These are phyloP conservation scores for Lacerta viridis DNA, from an alignment of 2,797 vertebrate species.

Conservation along the genomic window DNA sequence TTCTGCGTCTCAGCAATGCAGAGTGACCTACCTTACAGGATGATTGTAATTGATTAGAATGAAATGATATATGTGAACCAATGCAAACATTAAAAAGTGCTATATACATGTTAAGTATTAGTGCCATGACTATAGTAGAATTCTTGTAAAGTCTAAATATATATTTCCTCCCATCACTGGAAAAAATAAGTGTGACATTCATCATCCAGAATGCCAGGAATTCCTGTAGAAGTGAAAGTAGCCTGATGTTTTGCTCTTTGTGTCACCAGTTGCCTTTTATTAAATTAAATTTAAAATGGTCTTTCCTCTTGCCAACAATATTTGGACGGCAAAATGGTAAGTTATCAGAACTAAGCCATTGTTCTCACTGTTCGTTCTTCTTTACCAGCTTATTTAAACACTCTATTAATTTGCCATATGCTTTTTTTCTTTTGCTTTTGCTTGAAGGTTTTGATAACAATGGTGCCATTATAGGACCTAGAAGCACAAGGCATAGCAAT, in stretches of 20 bases:
- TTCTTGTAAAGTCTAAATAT: constrained; percentile 14
- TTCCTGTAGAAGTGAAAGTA: constrained; percentile 12
- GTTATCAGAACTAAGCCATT: constrained; percentile 79
- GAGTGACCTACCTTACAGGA: neutral
- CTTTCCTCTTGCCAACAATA: constrained; percentile 85
- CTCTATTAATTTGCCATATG: constrained; percentile 55
- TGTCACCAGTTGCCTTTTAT: constrained; percentile 71
- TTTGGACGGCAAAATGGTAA: constrained; percentile 89
- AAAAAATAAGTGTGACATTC: constrained; percentile 5
- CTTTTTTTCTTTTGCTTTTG: constrained; percentile 65
- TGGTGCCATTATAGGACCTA: constrained; percentile 91
- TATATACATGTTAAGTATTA: neutral
- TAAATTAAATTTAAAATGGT: constrained; percentile 83
- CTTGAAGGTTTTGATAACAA: constrained; percentile 96
- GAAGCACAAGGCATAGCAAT: constrained; percentile 95
- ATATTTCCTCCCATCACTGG: neutral
- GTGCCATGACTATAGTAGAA: neutral
- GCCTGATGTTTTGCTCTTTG: constrained; percentile 31
- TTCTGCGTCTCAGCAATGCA: neutral
- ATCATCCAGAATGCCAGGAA: neutral
- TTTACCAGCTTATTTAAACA: constrained; percentile 69
- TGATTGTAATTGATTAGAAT: neutral
- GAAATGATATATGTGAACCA: neutral
- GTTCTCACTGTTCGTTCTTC: constrained; percentile 43
- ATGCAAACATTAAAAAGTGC: neutral